Evolutionary conservation across 2,888 invertebrate species (phyloP), one percentile per base, ranked within the genome.

Genomic region (Lampropteryx suffumata): DNA sequence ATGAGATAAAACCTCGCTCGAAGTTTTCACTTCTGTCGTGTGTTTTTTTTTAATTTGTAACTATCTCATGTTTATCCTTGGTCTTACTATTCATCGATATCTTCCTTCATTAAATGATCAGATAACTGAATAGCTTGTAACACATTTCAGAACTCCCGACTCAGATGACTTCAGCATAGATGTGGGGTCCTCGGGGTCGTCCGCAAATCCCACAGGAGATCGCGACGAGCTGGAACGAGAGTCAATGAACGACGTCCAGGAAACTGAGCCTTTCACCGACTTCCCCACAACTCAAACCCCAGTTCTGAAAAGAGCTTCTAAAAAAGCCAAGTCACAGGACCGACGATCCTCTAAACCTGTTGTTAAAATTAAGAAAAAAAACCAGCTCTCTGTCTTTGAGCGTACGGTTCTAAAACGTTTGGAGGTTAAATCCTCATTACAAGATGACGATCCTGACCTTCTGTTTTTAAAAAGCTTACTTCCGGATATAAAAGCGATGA

Each of bases 401-500:
- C 28, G 21, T 21, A 17, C 40, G 7, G 27, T 40, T 5, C 11
- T 40, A 6, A 47, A 34, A 29, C 28, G 27, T 8, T 12, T 47
- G 8, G 40, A 47, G 28, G 24, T 8, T 3, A 46, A n/a, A 10
- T 21, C 11, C 0, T 1, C 10, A 8, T 1, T 9, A 8, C 6
- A 34, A 28, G 34, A 47, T 0, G 17, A 35, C 0, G 40, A 41
- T 9, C 26, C 48, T 3, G 48, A 48, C 26, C 11, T 48, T 0
- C 13, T 21, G 6, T 48, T 48, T 13, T 14, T 48, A 1, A 48
- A 41, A 12, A 48, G 48, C 14, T 21, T 48, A 10, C 5, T 48
- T 7, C 48, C 48, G 0, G 48, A 48, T n/a, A 48, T 48, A 21
- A 35, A 48, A n/a, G 28, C 13, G 14, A 5, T 48, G 2, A 35